Evolutionary conservation across 2,888 invertebrate genomes (phyloP).

Genomic region (Laspeyria flexula): DNA sequence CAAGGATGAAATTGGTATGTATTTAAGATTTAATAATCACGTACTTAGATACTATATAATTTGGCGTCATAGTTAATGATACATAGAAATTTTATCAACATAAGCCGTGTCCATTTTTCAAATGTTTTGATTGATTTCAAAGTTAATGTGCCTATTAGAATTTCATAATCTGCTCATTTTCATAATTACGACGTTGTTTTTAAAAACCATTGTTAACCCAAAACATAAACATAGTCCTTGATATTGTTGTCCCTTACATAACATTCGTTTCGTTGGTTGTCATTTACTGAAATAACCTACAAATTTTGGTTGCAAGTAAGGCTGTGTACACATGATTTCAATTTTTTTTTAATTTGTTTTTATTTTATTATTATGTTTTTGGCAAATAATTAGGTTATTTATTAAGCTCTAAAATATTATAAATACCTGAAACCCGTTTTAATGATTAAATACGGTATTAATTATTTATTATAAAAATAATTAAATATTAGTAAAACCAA

Average conservation of each 20-base stretch:
- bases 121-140: constrained; percentile 37
- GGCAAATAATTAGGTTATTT: neutral
- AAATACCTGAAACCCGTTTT: too few species aligned
- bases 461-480: too few species aligned
- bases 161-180: constrained; percentile 8
- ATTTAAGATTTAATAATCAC: constrained; percentile 8
- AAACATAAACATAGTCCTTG: constrained; percentile 50
- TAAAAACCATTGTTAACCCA: constrained; percentile 14
- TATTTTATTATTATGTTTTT: too few species aligned
- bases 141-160: constrained; percentile 11
- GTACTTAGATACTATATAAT: neutral
- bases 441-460: too few species aligned
- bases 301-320: constrained; percentile 48
- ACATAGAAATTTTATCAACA: neutral
- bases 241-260: constrained; percentile 79
- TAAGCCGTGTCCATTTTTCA: constrained; percentile 1
- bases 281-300: constrained; percentile 74
- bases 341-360: too few species aligned
- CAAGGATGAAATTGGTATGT: constrained; percentile 77
- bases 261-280: constrained; percentile 65
- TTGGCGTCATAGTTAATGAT: neutral
- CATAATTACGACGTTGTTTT: constrained; percentile 2
- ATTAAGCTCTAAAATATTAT: too few species aligned
- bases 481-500: too few species aligned
- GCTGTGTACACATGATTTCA: constrained; percentile 43